phyloP scores from a whole-genome alignment of 2,888 invertebrate species.

The Latheticus oryzae region DNA sequence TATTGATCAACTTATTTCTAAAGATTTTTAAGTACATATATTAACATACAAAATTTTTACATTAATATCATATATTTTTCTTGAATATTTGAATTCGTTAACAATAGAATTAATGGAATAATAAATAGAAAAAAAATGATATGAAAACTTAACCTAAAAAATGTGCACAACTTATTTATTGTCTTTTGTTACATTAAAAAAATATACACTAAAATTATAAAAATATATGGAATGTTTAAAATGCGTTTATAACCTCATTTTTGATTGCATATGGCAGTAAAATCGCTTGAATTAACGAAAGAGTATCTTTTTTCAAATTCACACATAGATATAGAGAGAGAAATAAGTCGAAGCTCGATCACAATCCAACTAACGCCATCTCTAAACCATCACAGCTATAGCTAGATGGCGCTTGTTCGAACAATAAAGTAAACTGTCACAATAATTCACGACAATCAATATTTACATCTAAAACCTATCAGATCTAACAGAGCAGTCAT shows the following conservation, averaged over 20 bases:
- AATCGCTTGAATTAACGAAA: conserved; percentile 14
- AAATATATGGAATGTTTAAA: conserved; percentile 21
- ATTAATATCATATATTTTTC: conserved; percentile 44
- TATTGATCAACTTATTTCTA: conserved; percentile 59
- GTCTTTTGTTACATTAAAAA: conserved; percentile 52
- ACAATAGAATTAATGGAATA: conserved; percentile 15
- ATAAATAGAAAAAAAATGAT: conserved; percentile 26
- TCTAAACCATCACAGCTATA: conserved; percentile 17
- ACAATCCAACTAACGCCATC: conserved; percentile 4
- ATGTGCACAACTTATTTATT: conserved; percentile 52
- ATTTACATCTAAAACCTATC: conserved; percentile 31
- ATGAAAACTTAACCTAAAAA: conserved; percentile 45
- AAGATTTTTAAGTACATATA: conserved; percentile 62
- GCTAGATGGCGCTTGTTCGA: conserved; percentile 9
- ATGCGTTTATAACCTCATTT: conserved; percentile 11
- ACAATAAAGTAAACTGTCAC: conserved; percentile 4
- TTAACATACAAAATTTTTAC: conserved; percentile 61
- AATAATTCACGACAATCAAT: conserved; percentile 23
- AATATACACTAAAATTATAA: conserved; percentile 40
- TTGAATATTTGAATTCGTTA: conserved; percentile 15
- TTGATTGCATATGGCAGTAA: conserved; percentile 38
- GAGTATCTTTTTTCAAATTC: too few species aligned
- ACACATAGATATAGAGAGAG: conserved; percentile 9
- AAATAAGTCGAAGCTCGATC: conserved; percentile 2
- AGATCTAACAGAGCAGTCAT: conserved; percentile 31